Evolutionary conservation across 2,797 vertebrate species (phyloP).

Genomic region (Spatula versicolor): DNA sequence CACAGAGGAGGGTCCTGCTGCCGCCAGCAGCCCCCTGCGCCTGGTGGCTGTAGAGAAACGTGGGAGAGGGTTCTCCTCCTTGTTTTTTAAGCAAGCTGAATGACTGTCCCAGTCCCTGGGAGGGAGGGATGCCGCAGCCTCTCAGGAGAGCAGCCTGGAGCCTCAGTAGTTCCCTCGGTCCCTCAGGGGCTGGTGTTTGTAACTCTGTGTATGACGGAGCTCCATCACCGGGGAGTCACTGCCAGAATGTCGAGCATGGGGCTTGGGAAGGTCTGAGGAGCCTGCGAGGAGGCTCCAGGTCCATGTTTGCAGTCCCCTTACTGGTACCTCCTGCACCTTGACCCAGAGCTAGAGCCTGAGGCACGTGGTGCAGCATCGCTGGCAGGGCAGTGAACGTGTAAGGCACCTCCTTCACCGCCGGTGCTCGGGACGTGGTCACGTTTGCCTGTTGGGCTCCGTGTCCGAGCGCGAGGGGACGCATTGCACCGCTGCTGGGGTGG

Average conservation of each 20-base stretch:
- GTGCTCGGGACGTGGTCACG: not conserved
- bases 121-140: not conserved
- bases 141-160: not conserved
- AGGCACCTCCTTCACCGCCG: not conserved
- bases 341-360: not conserved
- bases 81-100: not conserved
- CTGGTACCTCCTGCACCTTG: not conserved
- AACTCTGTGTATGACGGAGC: not conserved
- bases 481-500: not conserved
- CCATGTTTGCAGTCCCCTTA: not conserved
- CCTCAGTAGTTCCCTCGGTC: not conserved
- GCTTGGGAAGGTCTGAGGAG: not conserved
- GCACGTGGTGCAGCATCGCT: not conserved
- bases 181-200: not conserved
- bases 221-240: not conserved
- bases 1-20: not conserved
- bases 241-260: not conserved
- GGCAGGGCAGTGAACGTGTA: fast-evolving
- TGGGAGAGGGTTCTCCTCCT: not conserved
- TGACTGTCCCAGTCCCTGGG: not conserved
- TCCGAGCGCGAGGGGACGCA: fast-evolving
- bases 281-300: not conserved
- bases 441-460: not conserved
- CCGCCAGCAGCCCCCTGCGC: not conserved
- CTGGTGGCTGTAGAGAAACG: not conserved